phyloP scores from a whole-genome alignment of 2,888 invertebrate genomes.

The Heliconius hortense region DNA sequence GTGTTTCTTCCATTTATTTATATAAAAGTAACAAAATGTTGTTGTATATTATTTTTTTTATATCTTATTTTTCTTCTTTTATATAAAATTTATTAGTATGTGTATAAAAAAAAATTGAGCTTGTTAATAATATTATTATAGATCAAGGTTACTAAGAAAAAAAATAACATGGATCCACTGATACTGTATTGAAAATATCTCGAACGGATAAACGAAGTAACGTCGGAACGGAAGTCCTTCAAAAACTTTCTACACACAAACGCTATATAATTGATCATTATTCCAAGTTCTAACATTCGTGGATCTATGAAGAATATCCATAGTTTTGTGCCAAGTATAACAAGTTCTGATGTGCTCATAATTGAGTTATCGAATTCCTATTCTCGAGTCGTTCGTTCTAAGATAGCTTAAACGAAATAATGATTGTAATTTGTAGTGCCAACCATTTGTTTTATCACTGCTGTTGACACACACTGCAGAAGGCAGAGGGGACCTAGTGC shows the following conservation, averaged over 20 bases:
- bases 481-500: too few relatives aligned
- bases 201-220: conserved; percentile 20
- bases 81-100: too few relatives aligned
- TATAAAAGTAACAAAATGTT: too few relatives aligned
- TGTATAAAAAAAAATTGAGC: too few relatives aligned
- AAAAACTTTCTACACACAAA: conserved; percentile 48
- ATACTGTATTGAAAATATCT: neutral
- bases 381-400: conserved; percentile 1
- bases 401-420: conserved; percentile 2
- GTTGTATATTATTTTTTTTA: too few relatives aligned
- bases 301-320: conserved; percentile 41
- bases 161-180: neutral
- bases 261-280: conserved; percentile 61
- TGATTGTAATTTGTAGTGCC: neutral
- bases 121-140: too few relatives aligned
- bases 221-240: conserved; percentile 18
- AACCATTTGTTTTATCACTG: too few relatives aligned
- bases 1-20: conserved; percentile 3
- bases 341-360: conserved; percentile 30
- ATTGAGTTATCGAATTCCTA: conserved; percentile 37
- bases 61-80: too few relatives aligned
- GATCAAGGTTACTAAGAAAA: too few relatives aligned
- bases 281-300: conserved; percentile 45
- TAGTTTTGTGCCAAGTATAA: conserved; percentile 35
- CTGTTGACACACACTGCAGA: too few relatives aligned